Percentiles rank a stretch among this genome's conserved stretches.
Evolutionary conservation across 2,797 vertebrate genomes (phyloP).

Genomic region (Pseudomugil tenellus): DNA sequence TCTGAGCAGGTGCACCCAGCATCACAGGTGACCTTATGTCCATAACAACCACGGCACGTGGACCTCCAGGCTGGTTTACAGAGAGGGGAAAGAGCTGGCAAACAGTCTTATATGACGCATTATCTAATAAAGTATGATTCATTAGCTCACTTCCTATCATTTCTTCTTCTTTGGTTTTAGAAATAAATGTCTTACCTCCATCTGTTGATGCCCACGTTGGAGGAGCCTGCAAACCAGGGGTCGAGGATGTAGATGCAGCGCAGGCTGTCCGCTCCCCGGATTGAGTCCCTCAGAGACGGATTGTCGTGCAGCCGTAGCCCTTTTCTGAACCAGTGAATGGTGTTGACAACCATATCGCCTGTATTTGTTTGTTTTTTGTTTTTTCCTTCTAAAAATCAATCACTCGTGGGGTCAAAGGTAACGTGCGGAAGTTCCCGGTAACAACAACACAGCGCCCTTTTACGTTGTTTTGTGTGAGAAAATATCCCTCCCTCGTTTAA

Average conservation of each 20-base stretch:
- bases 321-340: constrained; percentile 96
- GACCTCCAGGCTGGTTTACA: neutral
- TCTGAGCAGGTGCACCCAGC: neutral
- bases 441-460: constrained; percentile 4
- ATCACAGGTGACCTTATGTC: neutral
- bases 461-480: neutral
- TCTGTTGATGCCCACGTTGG: constrained; percentile 95
- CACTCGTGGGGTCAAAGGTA: neutral
- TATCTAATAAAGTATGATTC: too few species aligned
- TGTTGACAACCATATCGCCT: constrained; percentile 88
- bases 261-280: constrained; percentile 86
- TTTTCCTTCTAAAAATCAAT: too few species aligned
- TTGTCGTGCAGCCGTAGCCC: constrained; percentile 95
- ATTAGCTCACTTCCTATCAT: neutral
- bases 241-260: constrained; percentile 95
- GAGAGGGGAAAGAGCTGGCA: neutral
- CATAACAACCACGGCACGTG: neutral
- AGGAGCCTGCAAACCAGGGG: constrained; percentile 96
- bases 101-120: neutral
- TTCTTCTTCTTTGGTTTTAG: too few species aligned
- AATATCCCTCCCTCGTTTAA: neutral
- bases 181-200: constrained; percentile 86
- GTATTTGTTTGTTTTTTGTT: neutral
- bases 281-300: constrained; percentile 89
- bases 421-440: neutral